These are phyloP conservation scores for Atrina japonica DNA, from an alignment of 2,888 invertebrate genomes.

Conservation along the genomic window DNA sequence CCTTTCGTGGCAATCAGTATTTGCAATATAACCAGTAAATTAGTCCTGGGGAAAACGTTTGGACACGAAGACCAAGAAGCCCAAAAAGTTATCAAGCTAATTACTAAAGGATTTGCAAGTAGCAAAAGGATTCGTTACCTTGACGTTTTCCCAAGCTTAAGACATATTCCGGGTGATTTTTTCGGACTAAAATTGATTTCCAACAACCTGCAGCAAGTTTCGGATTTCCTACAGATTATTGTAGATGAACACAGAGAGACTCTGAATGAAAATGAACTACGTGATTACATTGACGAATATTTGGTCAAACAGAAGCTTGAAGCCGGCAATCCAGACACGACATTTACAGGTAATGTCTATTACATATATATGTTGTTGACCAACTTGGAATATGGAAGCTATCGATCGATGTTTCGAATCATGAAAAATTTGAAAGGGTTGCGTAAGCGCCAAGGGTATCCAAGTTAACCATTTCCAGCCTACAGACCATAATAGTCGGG, in stretches of 20 bases:
- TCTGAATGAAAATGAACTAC: neutral
- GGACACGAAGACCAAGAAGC: neutral
- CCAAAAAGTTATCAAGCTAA: neutral
- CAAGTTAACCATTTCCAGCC: no score
- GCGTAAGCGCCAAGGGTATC: no score
- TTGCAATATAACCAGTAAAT: neutral
- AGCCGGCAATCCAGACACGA: neutral
- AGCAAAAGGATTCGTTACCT: neutral
- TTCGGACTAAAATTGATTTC: neutral
- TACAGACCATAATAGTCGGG: no score
- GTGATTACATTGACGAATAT: conserved; percentile 1
- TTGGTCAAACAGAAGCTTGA: neutral
- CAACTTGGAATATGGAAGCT: no score
- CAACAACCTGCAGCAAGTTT: neutral
- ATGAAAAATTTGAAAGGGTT: no score
- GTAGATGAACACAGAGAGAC: neutral
- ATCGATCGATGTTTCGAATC: no score
- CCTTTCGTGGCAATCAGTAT: neutral
- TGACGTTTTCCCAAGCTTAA: neutral
- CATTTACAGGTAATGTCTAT: neutral
- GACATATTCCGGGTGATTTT: neutral
- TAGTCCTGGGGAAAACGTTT: neutral
- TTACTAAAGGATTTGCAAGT: neutral
- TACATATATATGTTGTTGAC: no score
- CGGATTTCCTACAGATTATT: neutral